Percentiles rank a stretch among this genome's conserved stretches.
These are phyloP conservation scores for Echinops telfairi DNA, from an alignment of 2,113 vertebrate genomes.

Conservation along the genomic window DNA sequence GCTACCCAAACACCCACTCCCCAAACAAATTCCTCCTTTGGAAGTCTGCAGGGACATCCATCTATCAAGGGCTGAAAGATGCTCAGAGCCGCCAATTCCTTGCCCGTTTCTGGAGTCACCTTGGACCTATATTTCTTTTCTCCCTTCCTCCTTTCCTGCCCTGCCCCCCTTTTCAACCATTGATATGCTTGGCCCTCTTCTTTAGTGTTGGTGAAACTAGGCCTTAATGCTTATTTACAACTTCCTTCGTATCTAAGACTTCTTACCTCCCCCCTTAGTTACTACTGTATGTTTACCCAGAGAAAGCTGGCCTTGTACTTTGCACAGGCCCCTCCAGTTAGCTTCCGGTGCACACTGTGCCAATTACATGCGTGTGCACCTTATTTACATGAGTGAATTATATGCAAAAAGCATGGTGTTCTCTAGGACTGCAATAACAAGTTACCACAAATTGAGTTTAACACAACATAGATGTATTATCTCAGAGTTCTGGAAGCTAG, in stretches of 20 bases:
- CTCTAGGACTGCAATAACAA: neutral
- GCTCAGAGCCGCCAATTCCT: slow-evolving; percentile 5
- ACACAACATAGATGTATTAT: neutral
- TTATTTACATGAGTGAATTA: too few relatives aligned
- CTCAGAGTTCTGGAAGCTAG: neutral
- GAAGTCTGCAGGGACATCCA: neutral
- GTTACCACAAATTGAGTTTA: neutral
- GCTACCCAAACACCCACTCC: slow-evolving; percentile 23
- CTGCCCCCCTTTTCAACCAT: neutral
- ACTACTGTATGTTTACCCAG: neutral
- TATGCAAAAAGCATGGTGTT: neutral
- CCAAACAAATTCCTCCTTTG: slow-evolving; percentile 2
- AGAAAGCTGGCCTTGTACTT: neutral
- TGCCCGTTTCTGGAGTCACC: neutral
- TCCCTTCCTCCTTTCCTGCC: too few relatives aligned
- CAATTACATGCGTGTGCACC: neutral
- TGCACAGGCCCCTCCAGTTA: neutral
- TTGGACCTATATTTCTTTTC: neutral
- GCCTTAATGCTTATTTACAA: slow-evolving; percentile 14
- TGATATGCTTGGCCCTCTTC: slow-evolving; percentile 26
- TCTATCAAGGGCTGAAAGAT: neutral
- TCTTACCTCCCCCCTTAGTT: neutral
- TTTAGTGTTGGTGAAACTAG: slow-evolving; percentile 12
- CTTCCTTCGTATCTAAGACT: neutral
- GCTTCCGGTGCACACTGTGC: neutral